These are phyloP conservation scores for Hypotaenidia philippensis DNA, from an alignment of 2,797 vertebrate genomes.

Conservation along the genomic window DNA sequence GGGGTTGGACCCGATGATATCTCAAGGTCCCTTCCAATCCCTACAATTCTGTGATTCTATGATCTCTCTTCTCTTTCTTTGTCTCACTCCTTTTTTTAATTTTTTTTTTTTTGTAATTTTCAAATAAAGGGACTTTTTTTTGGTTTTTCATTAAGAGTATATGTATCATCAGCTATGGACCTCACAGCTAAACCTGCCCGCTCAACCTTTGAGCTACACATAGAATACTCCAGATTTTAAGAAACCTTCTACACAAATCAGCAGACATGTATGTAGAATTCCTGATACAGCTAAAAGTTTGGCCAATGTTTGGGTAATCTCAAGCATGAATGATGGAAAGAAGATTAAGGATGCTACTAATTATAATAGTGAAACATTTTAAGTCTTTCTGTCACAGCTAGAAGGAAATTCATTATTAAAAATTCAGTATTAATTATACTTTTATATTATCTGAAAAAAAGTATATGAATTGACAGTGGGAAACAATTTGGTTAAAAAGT, in stretches of 20 bases:
- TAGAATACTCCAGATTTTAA: neutral
- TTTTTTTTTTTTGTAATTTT: neutral
- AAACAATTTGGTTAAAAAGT: neutral
- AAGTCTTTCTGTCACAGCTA: neutral
- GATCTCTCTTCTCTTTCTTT: neutral
- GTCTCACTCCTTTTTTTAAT: rapidly evolving
- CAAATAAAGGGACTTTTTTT: neutral
- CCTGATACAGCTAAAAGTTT: neutral
- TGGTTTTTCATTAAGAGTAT: neutral
- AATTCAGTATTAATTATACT: neutral
- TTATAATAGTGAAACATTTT: neutral
- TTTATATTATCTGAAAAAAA: neutral
- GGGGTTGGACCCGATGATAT: too few relatives aligned
- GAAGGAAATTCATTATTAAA: neutral
- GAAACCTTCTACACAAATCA: neutral
- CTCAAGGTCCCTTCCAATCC: too few relatives aligned
- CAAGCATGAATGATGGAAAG: neutral
- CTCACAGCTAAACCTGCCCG: neutral
- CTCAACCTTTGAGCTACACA: neutral
- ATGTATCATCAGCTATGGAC: neutral
- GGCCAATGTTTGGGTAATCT: neutral
- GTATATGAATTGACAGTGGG: neutral
- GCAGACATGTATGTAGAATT: neutral
- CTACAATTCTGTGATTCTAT: too few relatives aligned
- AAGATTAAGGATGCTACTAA: neutral